phyloP scores from a whole-genome alignment of 2,797 vertebrate species.

The Argentina silus region DNA sequence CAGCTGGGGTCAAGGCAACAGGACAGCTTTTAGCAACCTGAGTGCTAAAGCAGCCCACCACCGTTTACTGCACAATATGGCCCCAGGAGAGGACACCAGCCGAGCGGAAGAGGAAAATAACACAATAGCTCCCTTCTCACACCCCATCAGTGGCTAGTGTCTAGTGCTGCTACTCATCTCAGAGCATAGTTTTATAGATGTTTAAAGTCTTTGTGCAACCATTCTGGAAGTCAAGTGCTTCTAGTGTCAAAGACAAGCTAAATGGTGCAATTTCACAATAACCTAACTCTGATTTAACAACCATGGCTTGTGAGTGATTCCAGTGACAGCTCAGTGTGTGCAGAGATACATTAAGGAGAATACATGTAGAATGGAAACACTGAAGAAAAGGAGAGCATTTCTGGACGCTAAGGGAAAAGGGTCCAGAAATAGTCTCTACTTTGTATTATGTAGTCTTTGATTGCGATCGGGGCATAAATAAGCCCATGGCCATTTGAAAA shows the following conservation, averaged over 20 bases:
- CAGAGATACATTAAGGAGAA: background rate
- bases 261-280: no score
- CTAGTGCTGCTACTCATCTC: background rate
- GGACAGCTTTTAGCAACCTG: conserved; percentile 67
- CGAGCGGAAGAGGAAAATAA: conserved; percentile 55
- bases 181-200: background rate
- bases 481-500: conserved; percentile 51
- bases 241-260: no score
- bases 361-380: background rate
- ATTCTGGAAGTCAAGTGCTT: no score
- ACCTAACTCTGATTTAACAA: no score
- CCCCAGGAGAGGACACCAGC: conserved; percentile 43
- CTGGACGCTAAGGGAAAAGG: conserved; percentile 1
- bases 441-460: conserved; percentile 42
- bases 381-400: conserved; percentile 14
- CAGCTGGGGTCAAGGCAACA: conserved; percentile 67
- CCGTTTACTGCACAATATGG: conserved; percentile 27
- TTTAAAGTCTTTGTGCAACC: no score
- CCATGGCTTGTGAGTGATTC: background rate
- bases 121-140: conserved; percentile 52
- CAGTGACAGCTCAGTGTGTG: background rate
- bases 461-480: conserved; percentile 35
- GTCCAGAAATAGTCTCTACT: conserved; percentile 37
- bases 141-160: background rate
- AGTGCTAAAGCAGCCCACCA: conserved; percentile 57